A percentile compares a stretch with the other conserved stretches of the same genome.
Evolutionary conservation across 2,888 invertebrate genomes (phyloP).

Genomic region (Drosophila sordidapex): DNA sequence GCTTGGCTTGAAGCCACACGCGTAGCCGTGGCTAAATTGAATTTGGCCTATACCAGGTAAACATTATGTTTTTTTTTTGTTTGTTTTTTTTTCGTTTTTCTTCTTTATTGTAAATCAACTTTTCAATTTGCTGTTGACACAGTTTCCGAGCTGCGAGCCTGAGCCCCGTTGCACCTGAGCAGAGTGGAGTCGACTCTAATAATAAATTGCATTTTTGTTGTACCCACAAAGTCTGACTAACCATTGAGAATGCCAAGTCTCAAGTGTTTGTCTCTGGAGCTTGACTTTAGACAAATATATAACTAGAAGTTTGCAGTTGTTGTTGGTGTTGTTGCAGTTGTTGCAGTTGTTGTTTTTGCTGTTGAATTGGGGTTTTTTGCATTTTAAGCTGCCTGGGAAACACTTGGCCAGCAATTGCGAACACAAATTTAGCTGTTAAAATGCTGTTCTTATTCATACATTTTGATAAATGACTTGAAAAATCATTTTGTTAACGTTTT

Average conservation of each 20-base stretch:
- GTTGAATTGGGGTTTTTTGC: slow-evolving; percentile 32
- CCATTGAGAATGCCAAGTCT: slow-evolving; percentile 50
- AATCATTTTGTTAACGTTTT: neutral
- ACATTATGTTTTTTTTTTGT: slow-evolving; percentile 40
- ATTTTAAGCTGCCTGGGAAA: slow-evolving; percentile 68
- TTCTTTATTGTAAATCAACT: slow-evolving; percentile 69
- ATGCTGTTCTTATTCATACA: slow-evolving; percentile 50
- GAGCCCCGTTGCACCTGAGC: slow-evolving; percentile 65
- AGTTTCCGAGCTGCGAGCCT: slow-evolving; percentile 60
- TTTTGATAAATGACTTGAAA: slow-evolving; percentile 69
- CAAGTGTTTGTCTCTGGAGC: slow-evolving; percentile 49
- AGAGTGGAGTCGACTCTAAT: slow-evolving; percentile 31
- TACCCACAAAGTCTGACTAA: slow-evolving; percentile 25
- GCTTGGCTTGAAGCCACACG: slow-evolving; percentile 44
- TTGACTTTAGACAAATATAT: slow-evolving; percentile 52
- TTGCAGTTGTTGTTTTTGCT: slow-evolving; percentile 6
- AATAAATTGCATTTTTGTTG: slow-evolving; percentile 70
- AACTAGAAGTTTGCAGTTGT: slow-evolving; percentile 39
- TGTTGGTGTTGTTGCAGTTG: slow-evolving; percentile 13
- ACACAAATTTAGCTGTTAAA: slow-evolving; percentile 71
- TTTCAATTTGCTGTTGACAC: slow-evolving; percentile 78
- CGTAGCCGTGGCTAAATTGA: slow-evolving; percentile 65
- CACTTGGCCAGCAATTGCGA: slow-evolving; percentile 33
- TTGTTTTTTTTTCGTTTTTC: slow-evolving; percentile 17
- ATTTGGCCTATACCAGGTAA: slow-evolving; percentile 60